Evolutionary conservation across 2,888 invertebrate species (phyloP).

Genomic region (Plagodis pulveraria): DNA sequence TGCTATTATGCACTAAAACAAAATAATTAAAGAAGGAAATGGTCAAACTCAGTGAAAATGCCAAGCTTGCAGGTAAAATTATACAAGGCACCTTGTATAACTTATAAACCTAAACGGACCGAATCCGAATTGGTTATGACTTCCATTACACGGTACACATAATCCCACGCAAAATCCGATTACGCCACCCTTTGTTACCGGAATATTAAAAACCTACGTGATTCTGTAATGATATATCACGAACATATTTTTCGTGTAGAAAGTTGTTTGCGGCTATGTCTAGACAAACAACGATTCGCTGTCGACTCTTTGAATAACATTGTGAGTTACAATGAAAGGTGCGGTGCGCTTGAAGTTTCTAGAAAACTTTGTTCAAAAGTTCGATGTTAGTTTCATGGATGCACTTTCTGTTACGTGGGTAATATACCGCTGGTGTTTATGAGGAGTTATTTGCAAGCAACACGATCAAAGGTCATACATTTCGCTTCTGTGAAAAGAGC

Average conservation of each 20-base stretch:
- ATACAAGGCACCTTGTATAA: too few species aligned
- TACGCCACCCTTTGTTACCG: conserved; percentile 12
- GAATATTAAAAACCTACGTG: conserved; percentile 12
- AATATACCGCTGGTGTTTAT: conserved; percentile 24
- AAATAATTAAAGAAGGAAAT: too few species aligned
- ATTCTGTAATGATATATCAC: conserved; percentile 13
- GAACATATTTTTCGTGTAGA: conserved; percentile 12
- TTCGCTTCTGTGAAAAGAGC: conserved; percentile 24
- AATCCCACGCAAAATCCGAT: conserved; percentile 11
- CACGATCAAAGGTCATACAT: conserved; percentile 24
- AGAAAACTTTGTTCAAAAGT: conserved; percentile 19
- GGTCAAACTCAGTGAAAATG: too few species aligned
- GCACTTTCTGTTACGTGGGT: conserved; percentile 19
- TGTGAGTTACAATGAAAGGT: conserved; percentile 1
- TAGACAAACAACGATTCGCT: conserved; percentile 31
- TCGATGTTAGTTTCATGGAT: conserved; percentile 23
- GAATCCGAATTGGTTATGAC: conserved; percentile 39
- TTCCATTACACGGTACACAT: conserved; percentile 41
- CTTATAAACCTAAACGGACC: not conserved
- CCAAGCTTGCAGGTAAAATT: too few species aligned
- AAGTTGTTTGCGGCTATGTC: conserved; percentile 20
- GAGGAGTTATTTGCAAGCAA: conserved; percentile 35
- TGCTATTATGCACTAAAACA: too few species aligned
- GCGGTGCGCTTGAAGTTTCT: conserved; percentile 6
- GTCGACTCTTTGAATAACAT: conserved; percentile 25